Conservation (phyloP, 1,140 invertebrate species). For the Conopomorpha cramerella region DNA sequence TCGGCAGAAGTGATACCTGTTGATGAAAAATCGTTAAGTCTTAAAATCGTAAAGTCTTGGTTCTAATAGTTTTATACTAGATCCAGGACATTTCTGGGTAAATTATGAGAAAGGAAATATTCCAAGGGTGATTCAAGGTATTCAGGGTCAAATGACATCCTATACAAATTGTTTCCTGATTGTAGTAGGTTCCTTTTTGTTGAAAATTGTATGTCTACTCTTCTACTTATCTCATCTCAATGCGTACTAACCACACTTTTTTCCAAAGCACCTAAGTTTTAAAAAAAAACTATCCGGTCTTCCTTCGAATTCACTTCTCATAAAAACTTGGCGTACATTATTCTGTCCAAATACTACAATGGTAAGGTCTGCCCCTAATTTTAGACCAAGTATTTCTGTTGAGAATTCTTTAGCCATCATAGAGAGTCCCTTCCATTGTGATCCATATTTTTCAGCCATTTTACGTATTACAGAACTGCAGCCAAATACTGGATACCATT, state of each 20-base stretch:
- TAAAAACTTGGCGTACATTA: conserved; percentile 65
- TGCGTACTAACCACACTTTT: too few species aligned
- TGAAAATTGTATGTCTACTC: too few species aligned
- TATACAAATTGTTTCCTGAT: too few species aligned
- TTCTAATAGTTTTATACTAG: too few species aligned
- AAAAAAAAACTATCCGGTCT: conserved; percentile 76
- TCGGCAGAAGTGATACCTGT: conserved; percentile 76
- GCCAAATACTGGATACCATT: conserved; percentile 69
- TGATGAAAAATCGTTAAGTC: conserved; percentile 21
- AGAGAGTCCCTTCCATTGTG: conserved; percentile 66
- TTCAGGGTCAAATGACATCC: too few species aligned
- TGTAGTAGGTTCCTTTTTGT: too few species aligned
- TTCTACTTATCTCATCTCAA: too few species aligned
- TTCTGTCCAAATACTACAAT: conserved; percentile 66
- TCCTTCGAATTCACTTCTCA: conserved; percentile 69
- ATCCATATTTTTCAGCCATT: conserved; percentile 57
- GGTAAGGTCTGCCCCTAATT: conserved; percentile 65
- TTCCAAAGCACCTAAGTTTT: conserved; percentile 70
- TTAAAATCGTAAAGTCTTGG: conserved; percentile 6
- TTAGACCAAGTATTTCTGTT: conserved; percentile 68
- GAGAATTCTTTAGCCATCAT: conserved; percentile 64
- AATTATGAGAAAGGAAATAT: too few species aligned
- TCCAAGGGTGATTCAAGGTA: too few species aligned
- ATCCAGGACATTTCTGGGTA: too few species aligned
- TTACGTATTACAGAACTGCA: conserved; percentile 63